Percentiles rank a stretch among this genome's conserved stretches.
Conservation (phyloP, 2,797 vertebrate genomes). For the Avahi laniger region DNA sequence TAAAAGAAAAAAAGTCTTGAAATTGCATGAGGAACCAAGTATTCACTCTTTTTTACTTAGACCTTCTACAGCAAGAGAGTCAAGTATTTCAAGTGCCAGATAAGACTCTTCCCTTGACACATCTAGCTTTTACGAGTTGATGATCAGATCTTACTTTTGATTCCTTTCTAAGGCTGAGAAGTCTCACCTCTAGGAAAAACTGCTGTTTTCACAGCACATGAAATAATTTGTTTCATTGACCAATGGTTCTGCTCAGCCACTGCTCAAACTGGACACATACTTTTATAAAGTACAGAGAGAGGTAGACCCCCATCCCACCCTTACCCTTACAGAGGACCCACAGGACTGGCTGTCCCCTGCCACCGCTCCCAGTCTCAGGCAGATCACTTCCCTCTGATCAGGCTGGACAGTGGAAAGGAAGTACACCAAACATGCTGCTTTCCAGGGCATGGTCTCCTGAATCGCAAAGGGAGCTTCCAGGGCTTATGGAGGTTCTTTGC, state of each 20-base stretch:
- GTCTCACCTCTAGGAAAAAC: background rate
- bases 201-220: background rate
- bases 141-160: background rate
- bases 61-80: background rate
- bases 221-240: background rate
- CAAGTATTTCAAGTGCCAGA: background rate
- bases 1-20: background rate
- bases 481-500: background rate
- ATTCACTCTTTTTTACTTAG: background rate
- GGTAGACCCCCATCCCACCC: background rate
- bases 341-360: background rate
- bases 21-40: background rate
- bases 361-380: background rate
- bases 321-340: background rate
- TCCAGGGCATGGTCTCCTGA: background rate
- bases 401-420: background rate
- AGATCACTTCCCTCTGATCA: background rate
- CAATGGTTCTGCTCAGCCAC: background rate
- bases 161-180: background rate
- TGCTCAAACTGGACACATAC: background rate
- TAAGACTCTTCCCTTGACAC: background rate
- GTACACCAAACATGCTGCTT: background rate
- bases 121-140: background rate
- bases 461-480: background rate
- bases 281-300: background rate